These are phyloP conservation scores for Acanthopagrus latus DNA, from an alignment of 2,797 vertebrate genomes.

Conservation along the genomic window DNA sequence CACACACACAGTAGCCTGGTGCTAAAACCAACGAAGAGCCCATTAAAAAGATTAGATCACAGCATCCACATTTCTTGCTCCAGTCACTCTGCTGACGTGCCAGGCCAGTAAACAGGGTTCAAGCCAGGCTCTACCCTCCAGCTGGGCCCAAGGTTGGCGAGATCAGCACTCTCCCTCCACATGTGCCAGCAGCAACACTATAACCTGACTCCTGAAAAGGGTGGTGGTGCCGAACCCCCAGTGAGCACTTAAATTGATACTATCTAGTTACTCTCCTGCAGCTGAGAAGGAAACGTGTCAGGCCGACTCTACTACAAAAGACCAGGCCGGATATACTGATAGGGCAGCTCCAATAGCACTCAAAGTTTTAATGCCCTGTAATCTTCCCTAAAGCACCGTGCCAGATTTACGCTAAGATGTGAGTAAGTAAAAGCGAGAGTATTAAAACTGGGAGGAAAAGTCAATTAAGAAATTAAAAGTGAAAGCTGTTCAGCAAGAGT, in stretches of 20 bases:
- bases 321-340: conserved; percentile 50
- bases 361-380: conserved; percentile 68
- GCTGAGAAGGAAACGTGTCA: conserved; percentile 49
- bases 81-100: conserved; percentile 53
- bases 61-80: conserved; percentile 41
- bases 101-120: conserved; percentile 35
- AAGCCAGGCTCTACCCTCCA: conserved; percentile 45
- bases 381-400: conserved; percentile 65
- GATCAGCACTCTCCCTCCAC: conserved; percentile 11
- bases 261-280: conserved; percentile 55
- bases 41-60: conserved; percentile 74
- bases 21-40: conserved; percentile 47
- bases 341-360: conserved; percentile 60
- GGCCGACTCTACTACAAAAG: conserved; percentile 40
- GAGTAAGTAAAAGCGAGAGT: conserved; percentile 58
- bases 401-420: conserved; percentile 63
- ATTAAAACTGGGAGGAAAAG: conserved; percentile 71
- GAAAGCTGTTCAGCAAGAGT: conserved; percentile 21
- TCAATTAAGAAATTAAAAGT: conserved; percentile 70
- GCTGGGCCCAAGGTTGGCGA: conserved; percentile 38
- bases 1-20: conserved; percentile 20
- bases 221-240: conserved; percentile 35
- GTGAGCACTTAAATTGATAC: conserved; percentile 55
- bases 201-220: conserved; percentile 45
- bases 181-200: conserved; percentile 39